Base-by-base conservation (phyloP, 2,113 vertebrate genomes). In the Pygathrix nemaeus region DNA sequence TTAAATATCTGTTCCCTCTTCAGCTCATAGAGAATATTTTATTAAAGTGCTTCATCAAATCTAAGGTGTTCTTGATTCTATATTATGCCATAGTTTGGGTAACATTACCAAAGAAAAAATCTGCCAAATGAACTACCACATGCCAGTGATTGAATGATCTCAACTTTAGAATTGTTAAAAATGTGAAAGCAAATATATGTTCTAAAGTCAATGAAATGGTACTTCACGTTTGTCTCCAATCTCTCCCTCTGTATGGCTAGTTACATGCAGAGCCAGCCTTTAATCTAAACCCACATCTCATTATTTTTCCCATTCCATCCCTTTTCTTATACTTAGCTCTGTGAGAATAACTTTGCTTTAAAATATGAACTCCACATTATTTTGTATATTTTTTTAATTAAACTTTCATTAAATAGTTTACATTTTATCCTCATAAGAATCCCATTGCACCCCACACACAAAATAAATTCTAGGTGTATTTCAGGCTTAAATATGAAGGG, bases 11-110 rank as follows among this genome's bases (percentile, higher is more conserved):
- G 14, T 45, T 11, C 17, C 55, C 21, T 96, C 10, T n/a, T 43
- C 50, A 88, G 21, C 27, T 84, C 8, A 5, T 20, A 27, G 30
- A 83, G 23, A 94, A 72, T 61, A 75, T 35, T 45, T 88, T 90
- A 81, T 93, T 97, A 94, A 94, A 94, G 76, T 88, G 13, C 25
- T 97, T 88, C 82, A 91, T 97, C 92, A 94, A 79, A 88, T 64
- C 43, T 43, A 48, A 75, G 30, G 9, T 64, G 38, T 20, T 30
- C 4, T 82, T 81, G 40, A 73, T 14, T 86, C 8, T 57, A 92
- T 84, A 30, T 90, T 30, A 75, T 14, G 32, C 6, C 11, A 40
- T 43, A 85, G 93, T 79, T 85, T 80, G 52, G 6, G 27, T 81
- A 50, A 55, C 81, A 35, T 86, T 73, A 79, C 55, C 38, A 76